Evolutionary conservation across 1,140 invertebrate genomes (phyloP).

Genomic region (Diachasma alloeum): DNA sequence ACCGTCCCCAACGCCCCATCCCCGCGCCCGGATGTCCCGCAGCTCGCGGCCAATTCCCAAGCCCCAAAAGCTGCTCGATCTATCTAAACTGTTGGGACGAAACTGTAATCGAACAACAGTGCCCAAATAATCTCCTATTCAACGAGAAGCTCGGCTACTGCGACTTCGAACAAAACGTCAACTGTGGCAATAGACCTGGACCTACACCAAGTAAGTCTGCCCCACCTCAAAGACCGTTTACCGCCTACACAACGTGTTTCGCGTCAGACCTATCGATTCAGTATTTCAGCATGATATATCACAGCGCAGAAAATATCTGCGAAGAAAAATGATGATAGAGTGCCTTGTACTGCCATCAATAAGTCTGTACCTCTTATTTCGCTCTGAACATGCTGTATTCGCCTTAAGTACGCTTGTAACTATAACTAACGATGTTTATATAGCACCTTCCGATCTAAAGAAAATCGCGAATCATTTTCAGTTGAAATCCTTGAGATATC

Average conservation of each 20-base stretch:
- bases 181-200: conserved; percentile 67
- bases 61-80: conserved; percentile 68
- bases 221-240: conserved; percentile 10
- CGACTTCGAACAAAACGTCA: conserved; percentile 71
- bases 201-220: conserved; percentile 52
- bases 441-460: neutral
- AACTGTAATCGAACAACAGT: conserved; percentile 71
- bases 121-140: conserved; percentile 71
- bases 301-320: too few relatives aligned
- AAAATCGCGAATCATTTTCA: neutral
- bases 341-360: neutral
- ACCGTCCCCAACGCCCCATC: conserved; percentile 29
- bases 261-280: neutral
- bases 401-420: neutral
- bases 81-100: conserved; percentile 79
- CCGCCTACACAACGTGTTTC: conserved; percentile 15
- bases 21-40: conserved; percentile 47
- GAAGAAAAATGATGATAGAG: neutral
- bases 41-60: conserved; percentile 69
- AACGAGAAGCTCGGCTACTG: conserved; percentile 69
- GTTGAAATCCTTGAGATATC: too few relatives aligned
- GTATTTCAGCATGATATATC: neutral
- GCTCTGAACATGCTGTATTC: neutral
- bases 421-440: neutral
- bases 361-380: neutral